Evolutionary conservation across 2,113 vertebrate species (phyloP).

Genomic region (Chlorodrepanis virens): DNA sequence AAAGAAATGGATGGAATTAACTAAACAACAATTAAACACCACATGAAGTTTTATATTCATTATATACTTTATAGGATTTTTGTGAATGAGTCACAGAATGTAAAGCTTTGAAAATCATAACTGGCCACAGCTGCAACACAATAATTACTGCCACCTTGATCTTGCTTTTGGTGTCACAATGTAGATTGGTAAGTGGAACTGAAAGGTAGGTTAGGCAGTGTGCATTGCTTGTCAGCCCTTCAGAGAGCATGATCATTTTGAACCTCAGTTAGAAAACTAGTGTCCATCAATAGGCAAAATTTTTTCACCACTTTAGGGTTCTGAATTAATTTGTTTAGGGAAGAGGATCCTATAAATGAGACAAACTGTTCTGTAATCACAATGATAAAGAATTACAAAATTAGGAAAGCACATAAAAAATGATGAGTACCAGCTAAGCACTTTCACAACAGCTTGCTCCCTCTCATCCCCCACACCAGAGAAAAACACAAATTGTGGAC

Average conservation of each 20-base stretch:
- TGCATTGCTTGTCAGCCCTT: not conserved
- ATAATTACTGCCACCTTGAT: not conserved
- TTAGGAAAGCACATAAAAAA: not conserved
- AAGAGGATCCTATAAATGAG: not conserved
- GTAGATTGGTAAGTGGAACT: not conserved
- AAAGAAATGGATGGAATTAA: not conserved
- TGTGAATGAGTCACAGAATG: not conserved
- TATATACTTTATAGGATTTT: not conserved
- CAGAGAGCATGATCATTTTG: not conserved
- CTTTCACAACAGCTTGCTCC: not conserved
- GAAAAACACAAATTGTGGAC: not conserved
- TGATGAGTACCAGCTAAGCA: not conserved
- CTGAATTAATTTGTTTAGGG: not conserved
- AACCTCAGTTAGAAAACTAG: not conserved
- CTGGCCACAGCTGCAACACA: not conserved
- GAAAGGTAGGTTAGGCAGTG: not conserved
- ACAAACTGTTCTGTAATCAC: not conserved
- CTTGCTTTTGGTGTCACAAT: not conserved
- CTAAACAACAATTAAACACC: not conserved
- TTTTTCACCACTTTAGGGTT: not conserved
- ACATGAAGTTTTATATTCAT: not conserved
- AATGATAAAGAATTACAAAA: not conserved
- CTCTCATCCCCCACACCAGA: not conserved
- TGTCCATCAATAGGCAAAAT: not conserved
- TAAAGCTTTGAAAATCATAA: not conserved